phyloP scores from a whole-genome alignment of 2,113 vertebrate genomes.

The Phrynosoma platyrhinos region DNA sequence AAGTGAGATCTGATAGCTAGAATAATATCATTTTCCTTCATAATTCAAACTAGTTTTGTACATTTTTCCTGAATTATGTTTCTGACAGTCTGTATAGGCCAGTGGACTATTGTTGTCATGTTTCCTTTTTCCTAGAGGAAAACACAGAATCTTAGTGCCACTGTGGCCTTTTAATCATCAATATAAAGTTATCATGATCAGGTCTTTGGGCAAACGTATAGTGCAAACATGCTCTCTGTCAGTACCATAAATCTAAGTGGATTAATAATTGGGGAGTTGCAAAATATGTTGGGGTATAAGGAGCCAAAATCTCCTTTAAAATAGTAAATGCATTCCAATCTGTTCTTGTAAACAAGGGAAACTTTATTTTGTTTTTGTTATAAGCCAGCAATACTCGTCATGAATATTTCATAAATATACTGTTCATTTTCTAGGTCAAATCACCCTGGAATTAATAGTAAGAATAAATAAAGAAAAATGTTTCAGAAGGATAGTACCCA shows the following conservation, averaged over 20 bases:
- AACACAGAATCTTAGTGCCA: not conserved
- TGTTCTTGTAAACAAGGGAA: constrained; percentile 15
- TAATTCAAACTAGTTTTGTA: not conserved
- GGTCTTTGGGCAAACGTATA: not conserved
- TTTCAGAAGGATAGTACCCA: not conserved
- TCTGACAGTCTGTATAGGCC: too few species aligned
- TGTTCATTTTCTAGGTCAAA: constrained; percentile 17
- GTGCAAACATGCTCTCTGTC: not conserved
- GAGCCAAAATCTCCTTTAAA: not conserved
- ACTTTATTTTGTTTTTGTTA: constrained; percentile 6
- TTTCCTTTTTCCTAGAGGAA: not conserved
- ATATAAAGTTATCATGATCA: not conserved
- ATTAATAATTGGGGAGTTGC: not conserved
- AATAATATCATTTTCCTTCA: not conserved
- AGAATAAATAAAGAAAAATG: not conserved
- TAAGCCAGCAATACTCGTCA: not conserved
- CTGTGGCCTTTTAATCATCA: not conserved
- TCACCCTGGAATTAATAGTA: constrained; percentile 1
- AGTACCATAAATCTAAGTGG: not conserved
- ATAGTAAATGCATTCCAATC: constrained; percentile 7
- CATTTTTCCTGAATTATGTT: not conserved
- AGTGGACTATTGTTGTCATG: not conserved
- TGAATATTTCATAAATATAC: constrained; percentile 10
- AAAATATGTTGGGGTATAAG: not conserved
- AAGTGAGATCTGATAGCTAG: not conserved